Evolutionary conservation across 2,888 invertebrate genomes (phyloP), one percentile per base, ranked within the genome.

Genomic region (Diadegma fenestrale): DNA sequence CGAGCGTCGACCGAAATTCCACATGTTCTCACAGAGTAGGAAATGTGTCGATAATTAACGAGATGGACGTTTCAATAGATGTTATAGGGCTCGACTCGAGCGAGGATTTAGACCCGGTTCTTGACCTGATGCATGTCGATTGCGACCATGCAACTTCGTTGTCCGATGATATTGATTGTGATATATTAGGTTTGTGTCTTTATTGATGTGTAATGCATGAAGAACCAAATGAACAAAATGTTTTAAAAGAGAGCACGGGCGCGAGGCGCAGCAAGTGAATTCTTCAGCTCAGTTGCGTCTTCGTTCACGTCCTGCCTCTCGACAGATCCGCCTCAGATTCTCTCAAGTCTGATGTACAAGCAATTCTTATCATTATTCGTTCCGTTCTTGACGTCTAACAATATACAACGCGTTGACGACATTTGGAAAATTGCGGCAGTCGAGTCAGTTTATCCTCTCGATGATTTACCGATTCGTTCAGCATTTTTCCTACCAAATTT

Each of bases 61-160:
- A 26, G 22, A n/a, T 73, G 68, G 26, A 82, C 72, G 37, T 85
- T 80, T 80, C 51, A 43, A 69, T 83, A 84, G 90, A 90, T 90
- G 89, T 88, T 88, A 87, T 90, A 87, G 89, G 88, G 80, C 82
- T 89, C 87, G 88, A 89, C 84, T 82, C 84, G 80, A 78, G 86
- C 84, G 87, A 88, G 69, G 88, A 90, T 85, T 64, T 88, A 82
- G 82, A 85, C 37, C 86, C 88, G 43, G 80, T 78, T 43, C 80
- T 86, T 78, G 88, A 86, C 79, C 84, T 85, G 80, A 87, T 85
- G 85, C 86, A 88, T 87, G 84, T 86, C 79, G 80, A 86, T 87
- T 87, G 82, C 80, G 85, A 85, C 85, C 85, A 86, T 84, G 82
- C 78, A 43, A 86, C 45, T 82, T 77, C 78, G 86, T 71, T 85